Conservation (phyloP, 2,797 vertebrate genomes). For the Rhynchonycteris naso region DNA sequence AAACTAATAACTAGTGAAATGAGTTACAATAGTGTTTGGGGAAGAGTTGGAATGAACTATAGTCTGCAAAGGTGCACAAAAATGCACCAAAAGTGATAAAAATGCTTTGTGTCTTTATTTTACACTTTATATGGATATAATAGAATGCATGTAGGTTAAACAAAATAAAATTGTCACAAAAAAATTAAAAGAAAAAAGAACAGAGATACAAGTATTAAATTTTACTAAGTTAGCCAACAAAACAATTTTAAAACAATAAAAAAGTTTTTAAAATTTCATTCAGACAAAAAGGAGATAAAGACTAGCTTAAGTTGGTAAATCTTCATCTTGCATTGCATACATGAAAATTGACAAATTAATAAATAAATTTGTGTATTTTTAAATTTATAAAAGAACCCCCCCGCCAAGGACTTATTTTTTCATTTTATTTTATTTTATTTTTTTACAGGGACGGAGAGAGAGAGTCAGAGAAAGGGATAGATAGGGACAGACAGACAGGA, state of each 20-base stretch:
- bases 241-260: background rate
- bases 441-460: no score
- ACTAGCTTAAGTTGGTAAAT: background rate
- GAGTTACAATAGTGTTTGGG: background rate
- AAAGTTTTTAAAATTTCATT: background rate
- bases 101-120: constrained; percentile 1
- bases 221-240: background rate
- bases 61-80: background rate
- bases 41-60: background rate
- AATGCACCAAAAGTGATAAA: background rate
- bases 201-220: background rate
- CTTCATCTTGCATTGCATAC: background rate
- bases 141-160: background rate
- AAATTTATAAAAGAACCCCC: background rate
- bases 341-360: background rate
- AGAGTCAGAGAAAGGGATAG: no score
- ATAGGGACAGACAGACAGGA: no score
- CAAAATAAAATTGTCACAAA: background rate
- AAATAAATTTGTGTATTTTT: background rate
- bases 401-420: background rate
- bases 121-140: background rate
- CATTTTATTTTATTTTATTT: no score
- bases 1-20: background rate
- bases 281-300: background rate
- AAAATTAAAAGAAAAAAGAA: background rate